Evolutionary conservation across 2,888 invertebrate species (phyloP).

Genomic region (Tetrapedia diversipes): DNA sequence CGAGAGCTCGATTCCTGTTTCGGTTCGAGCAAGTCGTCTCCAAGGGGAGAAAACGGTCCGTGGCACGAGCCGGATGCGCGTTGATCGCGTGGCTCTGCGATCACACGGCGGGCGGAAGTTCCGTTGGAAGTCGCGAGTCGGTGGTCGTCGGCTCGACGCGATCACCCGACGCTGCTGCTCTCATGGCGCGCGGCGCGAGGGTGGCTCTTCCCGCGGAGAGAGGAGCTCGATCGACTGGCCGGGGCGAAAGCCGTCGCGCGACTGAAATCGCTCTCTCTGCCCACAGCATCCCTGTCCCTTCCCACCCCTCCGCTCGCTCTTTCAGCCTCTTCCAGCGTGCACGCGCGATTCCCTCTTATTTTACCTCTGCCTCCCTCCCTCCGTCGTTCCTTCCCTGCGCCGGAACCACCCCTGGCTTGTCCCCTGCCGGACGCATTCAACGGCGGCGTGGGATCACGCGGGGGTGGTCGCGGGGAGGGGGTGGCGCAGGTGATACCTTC

Average conservation of each 20-base stretch:
- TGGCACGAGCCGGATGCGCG: slow-evolving; percentile 15
- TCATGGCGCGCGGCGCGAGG: slow-evolving; percentile 17
- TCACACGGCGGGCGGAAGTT: slow-evolving; percentile 20
- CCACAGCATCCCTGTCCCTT: slow-evolving; percentile 73
- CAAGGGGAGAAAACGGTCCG: no score
- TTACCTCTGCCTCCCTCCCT: slow-evolving; percentile 12
- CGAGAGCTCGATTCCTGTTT: no score
- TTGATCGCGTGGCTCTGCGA: slow-evolving; percentile 3
- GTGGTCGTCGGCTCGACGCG: slow-evolving; percentile 9
- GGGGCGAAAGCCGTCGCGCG: slow-evolving; percentile 79
- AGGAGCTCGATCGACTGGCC: slow-evolving; percentile 76
- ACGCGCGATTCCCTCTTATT: slow-evolving; percentile 56
- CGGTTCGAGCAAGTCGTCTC: no score
- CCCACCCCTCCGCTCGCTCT: slow-evolving; percentile 45
- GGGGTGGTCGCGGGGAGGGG: background rate
- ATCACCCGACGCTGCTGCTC: slow-evolving; percentile 18
- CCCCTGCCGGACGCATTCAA: slow-evolving; percentile 25
- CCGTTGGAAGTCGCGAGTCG: background rate
- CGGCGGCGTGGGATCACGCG: slow-evolving; percentile 23
- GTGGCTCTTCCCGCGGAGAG: slow-evolving; percentile 2
- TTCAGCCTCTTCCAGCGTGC: slow-evolving; percentile 34
- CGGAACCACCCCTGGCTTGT: background rate
- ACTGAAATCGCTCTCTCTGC: slow-evolving; percentile 75
- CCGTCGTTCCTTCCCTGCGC: background rate
- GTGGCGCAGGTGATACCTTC: background rate